These are phyloP conservation scores for Allophyes oxyacanthae DNA, from an alignment of 2,888 invertebrate genomes.

Conservation along the genomic window DNA sequence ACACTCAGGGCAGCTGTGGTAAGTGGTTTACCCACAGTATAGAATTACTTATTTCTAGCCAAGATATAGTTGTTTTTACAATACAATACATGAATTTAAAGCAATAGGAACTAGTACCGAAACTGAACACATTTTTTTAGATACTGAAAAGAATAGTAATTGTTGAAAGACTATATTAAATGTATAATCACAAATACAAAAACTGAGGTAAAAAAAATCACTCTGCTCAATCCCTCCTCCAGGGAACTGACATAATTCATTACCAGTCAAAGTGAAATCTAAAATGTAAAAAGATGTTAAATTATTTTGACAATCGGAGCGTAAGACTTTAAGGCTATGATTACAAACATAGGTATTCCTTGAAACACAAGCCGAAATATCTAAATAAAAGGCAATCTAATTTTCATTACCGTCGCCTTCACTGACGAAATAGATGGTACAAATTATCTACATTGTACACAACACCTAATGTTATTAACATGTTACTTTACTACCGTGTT, in stretches of 20 bases:
- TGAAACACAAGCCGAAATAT: slow-evolving; percentile 9
- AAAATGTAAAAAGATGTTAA: slow-evolving; percentile 7
- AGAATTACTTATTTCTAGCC: too few species aligned
- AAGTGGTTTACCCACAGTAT: too few species aligned
- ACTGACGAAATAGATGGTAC: slow-evolving; percentile 4
- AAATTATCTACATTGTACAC: slow-evolving; percentile 13
- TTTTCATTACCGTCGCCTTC: slow-evolving; percentile 6
- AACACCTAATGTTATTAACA: slow-evolving; percentile 21
- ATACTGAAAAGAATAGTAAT: too few species aligned
- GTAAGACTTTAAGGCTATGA: slow-evolving; percentile 1
- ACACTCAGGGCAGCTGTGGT: slow-evolving; percentile 23
- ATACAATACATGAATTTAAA: too few species aligned
- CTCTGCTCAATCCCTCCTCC: neutral
- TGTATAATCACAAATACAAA: too few species aligned
- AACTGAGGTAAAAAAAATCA: neutral
- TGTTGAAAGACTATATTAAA: too few species aligned
- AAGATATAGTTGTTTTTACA: too few species aligned
- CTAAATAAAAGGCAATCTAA: slow-evolving; percentile 9
- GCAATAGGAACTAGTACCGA: too few species aligned
- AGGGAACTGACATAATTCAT: slow-evolving; percentile 1
- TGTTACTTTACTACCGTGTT: slow-evolving; percentile 21
- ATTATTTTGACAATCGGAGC: slow-evolving; percentile 6
- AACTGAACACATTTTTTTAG: too few species aligned
- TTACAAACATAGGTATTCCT: slow-evolving; percentile 1
- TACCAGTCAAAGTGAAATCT: slow-evolving; percentile 1